Evolutionary conservation across 1,140 invertebrate genomes (phyloP).

Genomic region (Amyelois transitella): DNA sequence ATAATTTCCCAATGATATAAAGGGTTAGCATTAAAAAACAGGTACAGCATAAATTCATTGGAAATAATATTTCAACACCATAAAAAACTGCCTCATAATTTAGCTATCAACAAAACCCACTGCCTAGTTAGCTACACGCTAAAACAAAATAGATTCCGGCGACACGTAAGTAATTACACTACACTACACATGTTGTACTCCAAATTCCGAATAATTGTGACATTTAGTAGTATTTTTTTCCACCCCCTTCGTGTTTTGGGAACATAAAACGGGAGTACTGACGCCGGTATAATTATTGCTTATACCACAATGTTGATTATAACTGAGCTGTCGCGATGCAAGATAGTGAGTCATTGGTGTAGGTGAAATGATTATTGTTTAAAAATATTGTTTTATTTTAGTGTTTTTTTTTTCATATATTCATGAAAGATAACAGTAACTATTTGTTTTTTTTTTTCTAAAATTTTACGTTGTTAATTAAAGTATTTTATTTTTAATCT

Average conservation of each 20-base stretch:
- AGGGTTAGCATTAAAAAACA: too few relatives aligned
- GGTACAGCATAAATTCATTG: too few relatives aligned
- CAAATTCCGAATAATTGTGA: conserved; percentile 19
- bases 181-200: conserved; percentile 11
- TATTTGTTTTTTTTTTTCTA: too few relatives aligned
- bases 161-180: background rate
- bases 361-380: background rate
- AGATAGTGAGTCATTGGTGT: background rate
- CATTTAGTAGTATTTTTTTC: conserved; percentile 19
- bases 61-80: background rate
- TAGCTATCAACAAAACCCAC: background rate
- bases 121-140: background rate
- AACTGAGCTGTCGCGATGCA: background rate
- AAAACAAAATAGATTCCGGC: background rate
- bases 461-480: too few relatives aligned
- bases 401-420: background rate
- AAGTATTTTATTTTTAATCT: too few relatives aligned
- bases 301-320: background rate
- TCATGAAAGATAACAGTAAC: too few relatives aligned
- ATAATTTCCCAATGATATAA: too few relatives aligned
- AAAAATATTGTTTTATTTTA: background rate
- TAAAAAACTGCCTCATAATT: background rate
- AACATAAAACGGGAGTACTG: conserved; percentile 10
- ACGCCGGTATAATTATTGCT: background rate
- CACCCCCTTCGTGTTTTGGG: conserved; percentile 25